phyloP scores from a whole-genome alignment of 1,140 invertebrate species.

The Drosophila pallidifrons region DNA sequence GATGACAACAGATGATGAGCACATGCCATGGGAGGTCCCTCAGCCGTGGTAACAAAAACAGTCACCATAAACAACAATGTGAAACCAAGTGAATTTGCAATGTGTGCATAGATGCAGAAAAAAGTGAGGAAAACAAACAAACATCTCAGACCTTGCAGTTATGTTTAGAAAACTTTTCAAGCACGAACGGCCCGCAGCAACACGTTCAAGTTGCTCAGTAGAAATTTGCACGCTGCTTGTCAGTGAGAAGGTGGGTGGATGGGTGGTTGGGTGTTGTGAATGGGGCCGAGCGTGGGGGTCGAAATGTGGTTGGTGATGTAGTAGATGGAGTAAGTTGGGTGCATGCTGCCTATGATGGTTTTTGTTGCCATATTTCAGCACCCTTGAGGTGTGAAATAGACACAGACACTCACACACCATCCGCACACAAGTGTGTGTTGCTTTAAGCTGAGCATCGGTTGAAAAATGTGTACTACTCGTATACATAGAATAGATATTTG shows the following conservation, averaged over 20 bases:
- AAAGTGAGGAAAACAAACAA: constrained; percentile 39
- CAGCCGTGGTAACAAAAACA: constrained; percentile 33
- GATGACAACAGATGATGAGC: constrained; percentile 41
- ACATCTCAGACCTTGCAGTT: constrained; percentile 55
- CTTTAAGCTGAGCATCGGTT: constrained; percentile 30
- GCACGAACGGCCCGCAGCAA: constrained; percentile 78
- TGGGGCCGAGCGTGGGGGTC: neutral
- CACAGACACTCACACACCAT: constrained; percentile 16
- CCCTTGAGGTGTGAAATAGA: constrained; percentile 79
- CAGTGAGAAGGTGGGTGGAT: constrained; percentile 45
- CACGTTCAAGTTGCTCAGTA: constrained; percentile 70
- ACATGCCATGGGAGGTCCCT: constrained; percentile 26
- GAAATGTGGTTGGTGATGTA: neutral
- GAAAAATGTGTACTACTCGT: constrained; percentile 4
- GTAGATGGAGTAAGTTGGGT: neutral
- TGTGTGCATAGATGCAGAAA: constrained; percentile 55
- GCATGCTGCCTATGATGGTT: constrained; percentile 30
- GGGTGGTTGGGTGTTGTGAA: constrained; percentile 17
- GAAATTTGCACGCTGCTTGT: constrained; percentile 70
- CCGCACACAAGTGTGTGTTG: constrained; percentile 20
- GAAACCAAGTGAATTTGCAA: constrained; percentile 59
- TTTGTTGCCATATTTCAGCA: constrained; percentile 78
- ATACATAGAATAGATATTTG: constrained; percentile 17
- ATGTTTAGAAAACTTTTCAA: constrained; percentile 80
- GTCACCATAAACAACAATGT: constrained; percentile 37